phyloP scores from a whole-genome alignment of 2,888 invertebrate species.

The Chaetogeoica ovagalla region DNA sequence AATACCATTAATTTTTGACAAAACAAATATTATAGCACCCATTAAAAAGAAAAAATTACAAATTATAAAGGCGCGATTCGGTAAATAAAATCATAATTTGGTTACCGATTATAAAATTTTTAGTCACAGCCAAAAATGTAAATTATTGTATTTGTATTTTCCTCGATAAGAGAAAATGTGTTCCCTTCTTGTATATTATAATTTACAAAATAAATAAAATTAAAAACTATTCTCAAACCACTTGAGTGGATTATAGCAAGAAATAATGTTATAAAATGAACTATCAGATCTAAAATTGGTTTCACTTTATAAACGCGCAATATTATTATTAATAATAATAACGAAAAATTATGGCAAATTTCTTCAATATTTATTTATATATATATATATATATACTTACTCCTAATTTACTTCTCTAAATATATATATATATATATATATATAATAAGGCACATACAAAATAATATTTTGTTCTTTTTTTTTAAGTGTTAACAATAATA shows the following conservation, averaged over 20 bases:
- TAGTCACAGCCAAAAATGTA: constrained; percentile 48
- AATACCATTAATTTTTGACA: neutral
- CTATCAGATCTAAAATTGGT: constrained; percentile 49
- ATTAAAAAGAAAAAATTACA: constrained; percentile 1
- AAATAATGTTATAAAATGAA: constrained; percentile 33
- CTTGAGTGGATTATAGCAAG: neutral
- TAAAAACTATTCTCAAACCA: constrained; percentile 29
- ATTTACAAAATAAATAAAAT: constrained; percentile 10
- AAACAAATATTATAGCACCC: constrained; percentile 42
- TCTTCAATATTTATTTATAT: constrained; percentile 34
- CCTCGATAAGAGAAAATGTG: neutral
- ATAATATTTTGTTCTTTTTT: constrained; percentile 43
- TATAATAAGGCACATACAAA: constrained; percentile 49
- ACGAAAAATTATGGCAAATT: constrained; percentile 52
- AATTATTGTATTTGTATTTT: constrained; percentile 38
- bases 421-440: constrained; percentile 27
- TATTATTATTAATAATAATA: constrained; percentile 38
- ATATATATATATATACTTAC: constrained; percentile 43
- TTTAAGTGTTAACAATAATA: constrained; percentile 39
- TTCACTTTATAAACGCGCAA: constrained; percentile 32
- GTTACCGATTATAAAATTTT: constrained; percentile 24
- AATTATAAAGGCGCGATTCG: constrained; percentile 29
- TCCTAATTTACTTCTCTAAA: constrained; percentile 18
- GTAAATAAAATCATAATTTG: constrained; percentile 22
- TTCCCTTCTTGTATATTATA: constrained; percentile 1